Conservation (phyloP, 2,888 invertebrate species). For the Drosophila acutilabella region DNA sequence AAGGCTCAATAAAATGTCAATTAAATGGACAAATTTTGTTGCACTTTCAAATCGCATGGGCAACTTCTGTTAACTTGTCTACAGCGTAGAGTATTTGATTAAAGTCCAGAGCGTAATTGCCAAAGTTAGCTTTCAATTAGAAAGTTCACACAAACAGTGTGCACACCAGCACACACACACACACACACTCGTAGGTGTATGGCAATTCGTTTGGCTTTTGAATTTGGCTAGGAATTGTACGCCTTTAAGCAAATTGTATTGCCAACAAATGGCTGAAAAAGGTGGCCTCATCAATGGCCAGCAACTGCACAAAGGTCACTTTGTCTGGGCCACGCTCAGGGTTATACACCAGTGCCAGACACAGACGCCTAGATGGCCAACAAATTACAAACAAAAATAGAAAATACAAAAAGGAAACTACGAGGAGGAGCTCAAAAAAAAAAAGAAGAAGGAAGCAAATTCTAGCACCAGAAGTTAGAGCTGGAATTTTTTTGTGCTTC, state of each 20-base stretch:
- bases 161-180: slow-evolving; percentile 4
- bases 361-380: slow-evolving; percentile 8
- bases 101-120: slow-evolving; percentile 72
- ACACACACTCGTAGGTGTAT: slow-evolving; percentile 43
- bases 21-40: slow-evolving; percentile 71
- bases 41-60: slow-evolving; percentile 51
- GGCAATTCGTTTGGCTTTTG: slow-evolving; percentile 68
- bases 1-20: slow-evolving; percentile 79
- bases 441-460: no score
- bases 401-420: not conserved
- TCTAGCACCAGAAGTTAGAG: slow-evolving; percentile 32
- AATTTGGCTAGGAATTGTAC: slow-evolving; percentile 54
- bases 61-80: slow-evolving; percentile 13
- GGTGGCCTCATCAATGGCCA: slow-evolving; percentile 50
- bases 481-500: slow-evolving; percentile 25
- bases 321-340: slow-evolving; percentile 57
- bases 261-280: slow-evolving; percentile 42
- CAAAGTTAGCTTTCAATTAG: slow-evolving; percentile 82
- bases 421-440: not conserved
- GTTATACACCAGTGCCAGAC: slow-evolving; percentile 54
- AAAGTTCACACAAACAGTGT: slow-evolving; percentile 62
- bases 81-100: slow-evolving; percentile 65
- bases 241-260: slow-evolving; percentile 55
- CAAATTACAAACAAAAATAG: slow-evolving; percentile 24
- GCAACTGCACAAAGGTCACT: slow-evolving; percentile 68